Percentiles rank a stretch among this genome's conserved stretches.
phyloP scores from a whole-genome alignment of 2,888 invertebrate genomes.

The Hoplodrina ambigua region DNA sequence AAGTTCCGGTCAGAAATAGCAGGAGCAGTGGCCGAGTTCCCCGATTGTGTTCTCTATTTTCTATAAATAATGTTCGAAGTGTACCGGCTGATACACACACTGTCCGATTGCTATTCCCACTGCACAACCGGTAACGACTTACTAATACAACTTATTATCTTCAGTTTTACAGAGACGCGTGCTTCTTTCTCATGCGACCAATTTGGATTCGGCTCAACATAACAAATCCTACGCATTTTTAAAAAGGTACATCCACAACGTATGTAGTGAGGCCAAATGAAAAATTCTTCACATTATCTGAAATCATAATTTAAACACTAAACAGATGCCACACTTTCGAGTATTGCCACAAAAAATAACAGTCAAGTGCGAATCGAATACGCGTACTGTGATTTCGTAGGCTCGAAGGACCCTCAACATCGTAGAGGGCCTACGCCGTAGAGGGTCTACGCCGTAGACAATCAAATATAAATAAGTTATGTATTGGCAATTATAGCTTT shows the following conservation, averaged over 20 bases:
- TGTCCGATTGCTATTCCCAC: constrained; percentile 77
- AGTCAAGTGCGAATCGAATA: constrained; percentile 27
- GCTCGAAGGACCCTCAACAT: not conserved
- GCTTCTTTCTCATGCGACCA: constrained; percentile 69
- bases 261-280: constrained; percentile 48
- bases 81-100: constrained; percentile 75
- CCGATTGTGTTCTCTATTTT: constrained; percentile 79
- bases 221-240: constrained; percentile 71
- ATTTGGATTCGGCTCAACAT: constrained; percentile 75
- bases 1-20: constrained; percentile 84
- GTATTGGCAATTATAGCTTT: not conserved
- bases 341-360: constrained; percentile 30
- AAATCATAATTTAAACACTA: constrained; percentile 56
- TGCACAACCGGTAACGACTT: constrained; percentile 73
- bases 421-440: constrained; percentile 16
- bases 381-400: constrained; percentile 14
- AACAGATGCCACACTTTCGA: constrained; percentile 46
- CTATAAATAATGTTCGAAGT: constrained; percentile 81
- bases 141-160: constrained; percentile 69
- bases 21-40: constrained; percentile 82
- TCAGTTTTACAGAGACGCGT: constrained; percentile 69
- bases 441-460: not conserved
- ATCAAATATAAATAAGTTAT: not conserved
- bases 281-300: constrained; percentile 54
- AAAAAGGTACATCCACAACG: constrained; percentile 56